These are phyloP conservation scores for Callopanchax toddi DNA, from an alignment of 2,113 vertebrate species.

Conservation along the genomic window DNA sequence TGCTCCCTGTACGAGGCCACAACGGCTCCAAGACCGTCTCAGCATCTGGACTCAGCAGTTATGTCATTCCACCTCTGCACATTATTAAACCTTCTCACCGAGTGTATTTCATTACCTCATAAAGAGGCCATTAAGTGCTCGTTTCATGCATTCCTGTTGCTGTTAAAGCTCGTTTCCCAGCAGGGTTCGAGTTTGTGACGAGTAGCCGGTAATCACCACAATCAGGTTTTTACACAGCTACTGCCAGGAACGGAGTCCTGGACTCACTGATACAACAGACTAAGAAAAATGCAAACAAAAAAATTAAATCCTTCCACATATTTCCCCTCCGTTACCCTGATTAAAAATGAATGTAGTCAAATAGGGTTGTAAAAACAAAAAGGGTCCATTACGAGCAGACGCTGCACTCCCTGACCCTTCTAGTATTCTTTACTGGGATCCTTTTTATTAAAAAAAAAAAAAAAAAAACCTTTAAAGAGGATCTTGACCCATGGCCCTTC, in stretches of 20 bases:
- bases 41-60: constrained; percentile 24
- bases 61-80: constrained; percentile 32
- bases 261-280: constrained; percentile 16
- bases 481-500: constrained; percentile 6
- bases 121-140: constrained; percentile 64
- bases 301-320: neutral
- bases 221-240: constrained; percentile 24
- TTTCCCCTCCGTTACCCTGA: constrained; percentile 40
- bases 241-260: constrained; percentile 39
- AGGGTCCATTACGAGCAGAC: constrained; percentile 41
- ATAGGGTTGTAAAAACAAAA: constrained; percentile 62
- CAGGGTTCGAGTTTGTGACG: constrained; percentile 51
- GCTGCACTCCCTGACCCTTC: constrained; percentile 46
- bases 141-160: constrained; percentile 44
- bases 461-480: constrained; percentile 29
- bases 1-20: too few species aligned
- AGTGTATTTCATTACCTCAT: constrained; percentile 62
- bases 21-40: constrained; percentile 17
- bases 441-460: constrained; percentile 39
- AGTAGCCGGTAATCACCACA: constrained; percentile 47
- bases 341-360: constrained; percentile 64
- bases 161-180: constrained; percentile 59
- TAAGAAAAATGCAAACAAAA: neutral
- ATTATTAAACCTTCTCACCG: constrained; percentile 51
- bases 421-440: constrained; percentile 20